phyloP scores from a whole-genome alignment of 2,113 vertebrate species.

The Ameiurus melas region DNA sequence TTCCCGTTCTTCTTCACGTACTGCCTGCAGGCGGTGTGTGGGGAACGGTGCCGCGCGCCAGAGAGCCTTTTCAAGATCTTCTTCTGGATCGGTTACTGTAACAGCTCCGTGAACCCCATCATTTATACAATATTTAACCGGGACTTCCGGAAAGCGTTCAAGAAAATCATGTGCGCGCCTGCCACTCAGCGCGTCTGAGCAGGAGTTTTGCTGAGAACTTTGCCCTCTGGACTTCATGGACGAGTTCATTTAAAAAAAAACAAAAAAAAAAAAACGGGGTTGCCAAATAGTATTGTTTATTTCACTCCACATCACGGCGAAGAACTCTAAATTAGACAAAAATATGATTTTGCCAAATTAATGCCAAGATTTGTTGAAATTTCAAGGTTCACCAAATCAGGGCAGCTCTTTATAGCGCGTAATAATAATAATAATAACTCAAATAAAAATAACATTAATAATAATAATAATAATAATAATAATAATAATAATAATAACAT shows the following conservation, averaged over 20 bases:
- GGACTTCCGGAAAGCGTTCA: conserved; percentile 82
- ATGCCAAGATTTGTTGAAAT: neutral
- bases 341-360: neutral
- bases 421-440: neutral
- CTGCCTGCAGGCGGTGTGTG: conserved; percentile 80
- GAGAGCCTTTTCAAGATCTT: conserved; percentile 88
- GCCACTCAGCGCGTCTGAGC: conserved; percentile 55
- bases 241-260: neutral
- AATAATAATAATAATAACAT: neutral
- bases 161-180: conserved; percentile 71
- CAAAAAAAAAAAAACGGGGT: too few species aligned
- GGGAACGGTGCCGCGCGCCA: conserved; percentile 75
- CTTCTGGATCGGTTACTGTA: conserved; percentile 84
- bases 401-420: neutral
- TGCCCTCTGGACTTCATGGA: conserved; percentile 4
- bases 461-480: neutral
- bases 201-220: neutral
- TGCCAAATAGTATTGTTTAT: neutral
- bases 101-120: conserved; percentile 75
- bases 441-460: neutral
- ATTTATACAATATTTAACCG: conserved; percentile 80
- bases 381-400: neutral
- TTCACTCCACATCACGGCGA: neutral
- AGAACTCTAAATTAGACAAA: neutral
- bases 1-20: conserved; percentile 90